Conservation (phyloP, 2,888 invertebrate genomes). For the Mythimna impura region DNA sequence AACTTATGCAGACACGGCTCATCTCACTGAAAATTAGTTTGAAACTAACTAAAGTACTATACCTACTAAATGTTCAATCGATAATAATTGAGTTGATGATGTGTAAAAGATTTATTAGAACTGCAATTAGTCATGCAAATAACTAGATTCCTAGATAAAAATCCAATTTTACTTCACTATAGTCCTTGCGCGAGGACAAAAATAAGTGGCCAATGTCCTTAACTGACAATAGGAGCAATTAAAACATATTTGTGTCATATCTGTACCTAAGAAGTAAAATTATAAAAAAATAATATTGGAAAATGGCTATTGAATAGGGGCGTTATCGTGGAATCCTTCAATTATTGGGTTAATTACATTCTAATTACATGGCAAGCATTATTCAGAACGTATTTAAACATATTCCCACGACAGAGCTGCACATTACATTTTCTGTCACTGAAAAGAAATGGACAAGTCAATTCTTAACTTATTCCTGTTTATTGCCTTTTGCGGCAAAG, state of each 20-base stretch:
- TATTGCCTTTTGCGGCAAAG: constrained; percentile 51
- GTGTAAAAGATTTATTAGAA: too few relatives aligned
- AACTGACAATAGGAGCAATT: constrained; percentile 32
- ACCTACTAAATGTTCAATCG: too few relatives aligned
- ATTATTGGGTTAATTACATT: constrained; percentile 62
- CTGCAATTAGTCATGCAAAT: neutral
- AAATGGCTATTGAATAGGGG: constrained; percentile 63
- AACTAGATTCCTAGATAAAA: constrained; percentile 28
- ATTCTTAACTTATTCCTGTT: constrained; percentile 47
- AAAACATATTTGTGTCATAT: constrained; percentile 23
- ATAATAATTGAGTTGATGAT: too few relatives aligned
- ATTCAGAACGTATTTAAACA: constrained; percentile 67
- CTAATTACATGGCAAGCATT: constrained; percentile 27
- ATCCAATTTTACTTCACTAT: constrained; percentile 19
- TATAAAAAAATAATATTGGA: constrained; percentile 2
- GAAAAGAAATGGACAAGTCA: constrained; percentile 65
- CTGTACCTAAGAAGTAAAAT: constrained; percentile 4
- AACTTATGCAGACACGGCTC: neutral
- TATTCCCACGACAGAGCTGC: constrained; percentile 42
- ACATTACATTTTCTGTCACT: constrained; percentile 55
- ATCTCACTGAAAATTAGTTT: too few relatives aligned
- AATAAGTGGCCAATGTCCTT: constrained; percentile 29
- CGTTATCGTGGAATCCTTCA: constrained; percentile 64
- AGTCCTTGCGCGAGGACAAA: constrained; percentile 20
- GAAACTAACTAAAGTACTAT: too few relatives aligned